Conservation (phyloP, 1,140 invertebrate species). For the Formica exsecta region DNA sequence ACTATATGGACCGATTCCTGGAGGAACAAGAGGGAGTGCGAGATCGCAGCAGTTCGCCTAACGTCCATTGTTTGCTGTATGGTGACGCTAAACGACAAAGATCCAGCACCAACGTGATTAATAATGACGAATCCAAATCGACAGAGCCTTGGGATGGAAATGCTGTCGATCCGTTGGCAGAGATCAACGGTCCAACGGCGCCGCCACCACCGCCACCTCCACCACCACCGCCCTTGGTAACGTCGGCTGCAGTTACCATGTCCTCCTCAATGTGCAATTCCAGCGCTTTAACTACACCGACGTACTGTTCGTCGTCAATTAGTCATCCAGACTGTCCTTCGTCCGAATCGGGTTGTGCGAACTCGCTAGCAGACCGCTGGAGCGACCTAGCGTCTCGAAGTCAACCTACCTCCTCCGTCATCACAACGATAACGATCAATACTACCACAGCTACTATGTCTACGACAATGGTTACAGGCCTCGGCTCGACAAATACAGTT, state of each 20-base stretch:
- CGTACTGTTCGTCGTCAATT: slow-evolving; percentile 52
- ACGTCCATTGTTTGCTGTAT: slow-evolving; percentile 89
- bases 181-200: slow-evolving; percentile 69
- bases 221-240: slow-evolving; percentile 63
- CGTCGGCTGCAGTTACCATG: slow-evolving; percentile 46
- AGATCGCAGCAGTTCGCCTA: slow-evolving; percentile 87
- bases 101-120: slow-evolving; percentile 77
- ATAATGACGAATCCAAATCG: slow-evolving; percentile 81
- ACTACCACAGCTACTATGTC: slow-evolving; percentile 67
- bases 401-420: slow-evolving; percentile 68
- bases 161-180: slow-evolving; percentile 69
- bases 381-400: slow-evolving; percentile 51
- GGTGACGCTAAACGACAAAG: slow-evolving; percentile 89
- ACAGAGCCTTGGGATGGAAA: slow-evolving; percentile 80
- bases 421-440: slow-evolving; percentile 73
- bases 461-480: slow-evolving; percentile 55
- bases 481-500: slow-evolving; percentile 62
- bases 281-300: slow-evolving; percentile 60
- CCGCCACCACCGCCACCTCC: slow-evolving; percentile 69
- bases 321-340: slow-evolving; percentile 66
- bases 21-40: slow-evolving; percentile 89
- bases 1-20: slow-evolving; percentile 93
- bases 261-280: slow-evolving; percentile 67
- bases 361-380: slow-evolving; percentile 44
- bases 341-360: slow-evolving; percentile 62